Base-by-base conservation (phyloP, 1,140 invertebrate species). In the Eufriesea mexicana region DNA sequence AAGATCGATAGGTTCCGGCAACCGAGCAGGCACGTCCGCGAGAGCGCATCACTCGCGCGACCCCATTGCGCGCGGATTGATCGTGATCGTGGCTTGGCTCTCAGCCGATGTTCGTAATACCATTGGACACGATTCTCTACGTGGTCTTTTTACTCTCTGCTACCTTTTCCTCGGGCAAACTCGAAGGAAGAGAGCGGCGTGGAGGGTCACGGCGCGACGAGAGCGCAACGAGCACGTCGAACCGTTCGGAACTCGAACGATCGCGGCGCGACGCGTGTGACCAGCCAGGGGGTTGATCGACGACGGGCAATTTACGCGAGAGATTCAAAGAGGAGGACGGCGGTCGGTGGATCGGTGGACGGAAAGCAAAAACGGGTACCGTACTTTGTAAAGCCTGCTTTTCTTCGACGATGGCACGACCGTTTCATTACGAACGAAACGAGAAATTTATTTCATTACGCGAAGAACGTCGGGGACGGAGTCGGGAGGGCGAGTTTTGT, bases 71-170 rank as follows among this genome's bases (percentile, higher is more conserved):
- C 73, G 59, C 25, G 67, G 68, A 84, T 79, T 28, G 82, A 84
- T 51, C 51, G 82, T 70, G 76, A 84, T 78, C 82, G 82, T 84
- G 59, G 82, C 51, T 72, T 66, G 76, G 75, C 75, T 64, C 67
- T 57, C 8, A 42, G 49, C 75, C 81, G 77, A 51, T 61, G 25
- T 59, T 49, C 49, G 79, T 67, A 67, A 81, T 70, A 51, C 54
- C 10, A 47, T 78, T 59, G 49, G 61, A 66, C 28, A 1, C n/a
- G 78, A 73, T 16, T 42, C 10, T 35, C 25, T 8, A 62, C 49
- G 18, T 23, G 8, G 28, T 23, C n/a, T 66, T 66, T 57, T 59
- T 54, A 2, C 5, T 10, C 5, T 16, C 23, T 12, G 10, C 25
- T 25, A 6, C 23, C 6, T 57, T 55, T 66, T 70, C n/a, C 12